Percentiles rank a stretch among this genome's conserved stretches.
phyloP scores from a whole-genome alignment of 2,113 vertebrate genomes.

The Nothocercus julius region DNA sequence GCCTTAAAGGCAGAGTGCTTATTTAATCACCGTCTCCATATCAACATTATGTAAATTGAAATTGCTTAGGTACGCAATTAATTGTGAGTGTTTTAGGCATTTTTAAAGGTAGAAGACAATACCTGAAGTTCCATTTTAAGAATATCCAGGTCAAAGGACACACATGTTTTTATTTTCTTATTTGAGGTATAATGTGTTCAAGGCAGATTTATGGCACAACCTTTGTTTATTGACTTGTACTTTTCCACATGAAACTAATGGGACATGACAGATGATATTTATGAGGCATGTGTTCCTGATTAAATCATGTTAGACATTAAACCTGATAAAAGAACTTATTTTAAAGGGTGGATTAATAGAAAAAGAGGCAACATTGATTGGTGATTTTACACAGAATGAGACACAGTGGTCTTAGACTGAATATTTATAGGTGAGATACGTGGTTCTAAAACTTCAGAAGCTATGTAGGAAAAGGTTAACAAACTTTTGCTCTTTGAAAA shows the following conservation, averaged over 20 bases:
- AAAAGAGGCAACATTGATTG: conserved; percentile 73
- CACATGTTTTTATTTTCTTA: conserved; percentile 87
- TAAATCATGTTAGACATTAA: conserved; percentile 86
- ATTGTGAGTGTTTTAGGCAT: conserved; percentile 74
- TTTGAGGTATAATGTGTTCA: conserved; percentile 86
- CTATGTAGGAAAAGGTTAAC: conserved; percentile 43
- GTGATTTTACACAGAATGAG: conserved; percentile 61
- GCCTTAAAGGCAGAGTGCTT: conserved; percentile 67
- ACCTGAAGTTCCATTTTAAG: conserved; percentile 77
- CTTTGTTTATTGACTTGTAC: conserved; percentile 87
- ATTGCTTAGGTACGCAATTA: conserved; percentile 75
- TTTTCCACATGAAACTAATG: conserved; percentile 84
- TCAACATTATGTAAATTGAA: conserved; percentile 74
- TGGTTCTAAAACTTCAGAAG: conserved; percentile 57
- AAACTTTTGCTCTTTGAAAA: conserved; percentile 43
- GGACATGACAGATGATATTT: conserved; percentile 86
- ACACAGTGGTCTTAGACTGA: conserved; percentile 48
- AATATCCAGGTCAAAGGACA: conserved; percentile 83
- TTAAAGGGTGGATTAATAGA: conserved; percentile 78
- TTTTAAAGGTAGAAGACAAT: conserved; percentile 77
- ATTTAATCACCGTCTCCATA: conserved; percentile 70
- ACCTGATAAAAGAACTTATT: conserved; percentile 83
- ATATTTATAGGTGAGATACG: conserved; percentile 52
- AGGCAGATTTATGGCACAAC: conserved; percentile 86
- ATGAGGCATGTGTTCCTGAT: conserved; percentile 84